A percentile compares a stretch with the other conserved stretches of the same genome.
Evolutionary conservation across 2,113 vertebrate genomes (phyloP).

Genomic region (Dipodomys stephensi): DNA sequence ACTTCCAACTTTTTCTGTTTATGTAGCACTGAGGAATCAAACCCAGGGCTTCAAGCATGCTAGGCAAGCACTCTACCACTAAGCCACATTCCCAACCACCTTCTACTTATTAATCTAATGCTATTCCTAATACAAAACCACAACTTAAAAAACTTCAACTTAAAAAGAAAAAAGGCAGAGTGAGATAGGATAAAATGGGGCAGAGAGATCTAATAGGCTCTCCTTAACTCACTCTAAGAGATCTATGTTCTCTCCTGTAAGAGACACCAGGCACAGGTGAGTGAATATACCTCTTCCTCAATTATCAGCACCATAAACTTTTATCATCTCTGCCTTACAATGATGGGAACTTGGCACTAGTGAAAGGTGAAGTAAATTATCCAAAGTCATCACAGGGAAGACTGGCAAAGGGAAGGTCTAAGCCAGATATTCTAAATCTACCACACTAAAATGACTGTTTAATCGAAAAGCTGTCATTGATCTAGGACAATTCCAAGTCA

Average conservation of each 20-base stretch:
- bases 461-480: neutral
- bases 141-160: neutral
- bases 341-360: neutral
- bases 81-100: too few species aligned
- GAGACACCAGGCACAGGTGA: neutral
- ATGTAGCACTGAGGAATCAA: too few species aligned
- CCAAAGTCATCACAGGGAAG: neutral
- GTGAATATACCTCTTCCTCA: neutral
- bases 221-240: neutral
- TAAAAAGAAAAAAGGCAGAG: neutral
- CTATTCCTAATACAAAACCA: neutral
- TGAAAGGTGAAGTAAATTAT: neutral
- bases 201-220: neutral
- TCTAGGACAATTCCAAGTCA: neutral
- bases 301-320: neutral
- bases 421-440: neutral
- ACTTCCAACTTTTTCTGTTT: too few species aligned
- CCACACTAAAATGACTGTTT: neutral
- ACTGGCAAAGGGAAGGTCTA: neutral
- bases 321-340: slow-evolving; percentile 13
- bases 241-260: neutral
- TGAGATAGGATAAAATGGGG: accelerated
- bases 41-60: too few species aligned
- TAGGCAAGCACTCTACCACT: too few species aligned
- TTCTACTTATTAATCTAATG: neutral